Conservation (phyloP, 2,888 invertebrate species). For the Rhodophaea formosa region DNA sequence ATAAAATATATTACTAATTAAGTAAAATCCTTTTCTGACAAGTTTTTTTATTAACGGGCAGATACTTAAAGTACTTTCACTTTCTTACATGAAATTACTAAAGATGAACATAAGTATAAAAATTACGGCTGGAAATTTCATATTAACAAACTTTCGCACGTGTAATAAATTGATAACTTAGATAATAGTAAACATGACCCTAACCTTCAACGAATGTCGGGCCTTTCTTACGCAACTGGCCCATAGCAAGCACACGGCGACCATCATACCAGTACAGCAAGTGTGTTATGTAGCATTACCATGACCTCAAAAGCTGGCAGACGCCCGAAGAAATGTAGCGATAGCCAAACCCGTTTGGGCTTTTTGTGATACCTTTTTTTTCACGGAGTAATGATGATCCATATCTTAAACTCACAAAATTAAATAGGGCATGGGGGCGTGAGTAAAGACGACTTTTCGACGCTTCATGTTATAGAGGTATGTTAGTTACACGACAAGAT, state of each 20-base stretch:
- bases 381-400: background rate
- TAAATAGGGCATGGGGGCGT: background rate
- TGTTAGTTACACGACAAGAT: no score
- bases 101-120: no score
- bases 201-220: conserved; percentile 1
- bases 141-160: no score
- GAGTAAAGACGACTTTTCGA: no score
- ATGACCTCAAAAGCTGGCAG: conserved; percentile 43
- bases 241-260: background rate
- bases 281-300: conserved; percentile 18
- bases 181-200: conserved; percentile 30
- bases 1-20: no score
- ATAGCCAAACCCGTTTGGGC: conserved; percentile 4
- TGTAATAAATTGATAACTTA: background rate
- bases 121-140: no score
- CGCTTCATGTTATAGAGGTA: no score
- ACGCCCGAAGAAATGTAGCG: conserved; percentile 35
- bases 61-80: no score
- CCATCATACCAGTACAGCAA: background rate
- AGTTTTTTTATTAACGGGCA: no score
- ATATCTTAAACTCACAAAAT: background rate
- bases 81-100: no score
- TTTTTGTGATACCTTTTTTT: background rate
- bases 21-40: no score
- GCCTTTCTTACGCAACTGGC: conserved; percentile 2